Conservation (phyloP, 2,797 vertebrate species). For the Sebastes kiyomatsui region DNA sequence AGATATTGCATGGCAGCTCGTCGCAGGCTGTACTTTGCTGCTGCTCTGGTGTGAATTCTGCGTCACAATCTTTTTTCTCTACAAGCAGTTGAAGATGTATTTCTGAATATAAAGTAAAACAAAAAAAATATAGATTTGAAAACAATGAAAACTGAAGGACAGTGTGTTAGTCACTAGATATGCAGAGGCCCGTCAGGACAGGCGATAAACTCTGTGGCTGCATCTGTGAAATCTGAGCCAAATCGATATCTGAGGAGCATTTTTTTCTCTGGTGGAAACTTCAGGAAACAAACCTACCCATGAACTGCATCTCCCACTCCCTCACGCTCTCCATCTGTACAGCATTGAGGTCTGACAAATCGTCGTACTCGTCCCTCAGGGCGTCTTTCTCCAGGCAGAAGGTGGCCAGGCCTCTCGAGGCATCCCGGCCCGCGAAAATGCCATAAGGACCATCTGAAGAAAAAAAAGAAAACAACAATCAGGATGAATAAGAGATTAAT, state of each 20-base stretch:
- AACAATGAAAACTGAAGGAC: neutral
- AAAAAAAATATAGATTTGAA: neutral
- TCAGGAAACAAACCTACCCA: constrained; percentile 82
- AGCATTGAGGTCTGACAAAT: constrained; percentile 96
- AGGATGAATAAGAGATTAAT: neutral
- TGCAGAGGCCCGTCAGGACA: neutral
- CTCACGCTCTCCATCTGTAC: constrained; percentile 99
- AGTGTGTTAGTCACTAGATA: neutral
- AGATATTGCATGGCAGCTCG: no score
- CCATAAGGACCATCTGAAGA: constrained; percentile 93
- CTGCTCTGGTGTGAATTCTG: no score
- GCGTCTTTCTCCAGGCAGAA: constrained; percentile 98
- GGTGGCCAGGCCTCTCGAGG: constrained; percentile 96
- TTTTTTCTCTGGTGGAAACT: neutral
- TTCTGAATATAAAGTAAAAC: neutral
- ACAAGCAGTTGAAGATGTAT: neutral
- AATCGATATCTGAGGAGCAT: neutral
- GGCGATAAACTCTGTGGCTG: no score
- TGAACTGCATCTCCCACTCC: constrained; percentile 99
- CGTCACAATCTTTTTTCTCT: no score
- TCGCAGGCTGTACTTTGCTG: no score
- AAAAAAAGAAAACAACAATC: neutral
- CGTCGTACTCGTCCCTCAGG: constrained; percentile 95
- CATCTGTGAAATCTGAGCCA: neutral
- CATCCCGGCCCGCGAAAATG: constrained; percentile 97